phyloP scores from a whole-genome alignment of 2,797 vertebrate genomes.

The Margarornis squamiger region DNA sequence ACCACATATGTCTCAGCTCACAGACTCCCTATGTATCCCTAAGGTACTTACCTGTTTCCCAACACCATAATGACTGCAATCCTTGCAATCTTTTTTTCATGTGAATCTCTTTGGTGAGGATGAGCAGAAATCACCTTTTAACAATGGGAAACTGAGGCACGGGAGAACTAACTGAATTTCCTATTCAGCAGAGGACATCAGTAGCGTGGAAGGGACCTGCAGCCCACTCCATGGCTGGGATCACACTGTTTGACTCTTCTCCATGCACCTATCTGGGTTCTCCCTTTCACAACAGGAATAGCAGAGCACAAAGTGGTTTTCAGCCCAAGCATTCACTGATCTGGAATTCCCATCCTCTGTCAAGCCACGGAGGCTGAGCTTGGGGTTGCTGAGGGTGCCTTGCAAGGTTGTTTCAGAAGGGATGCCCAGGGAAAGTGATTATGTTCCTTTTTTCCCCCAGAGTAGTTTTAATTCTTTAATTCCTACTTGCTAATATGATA shows the following conservation, averaged over 20 bases:
- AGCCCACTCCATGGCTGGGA: background rate
- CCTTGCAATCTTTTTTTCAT: background rate
- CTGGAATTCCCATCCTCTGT: background rate
- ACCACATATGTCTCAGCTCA: background rate
- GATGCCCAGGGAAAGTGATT: background rate
- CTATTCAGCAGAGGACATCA: background rate
- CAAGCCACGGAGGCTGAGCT: background rate
- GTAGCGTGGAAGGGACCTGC: background rate
- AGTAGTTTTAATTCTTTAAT: constrained; percentile 45
- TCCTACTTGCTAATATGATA: constrained; percentile 35
- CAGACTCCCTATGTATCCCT: background rate
- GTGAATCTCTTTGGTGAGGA: background rate
- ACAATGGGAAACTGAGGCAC: background rate
- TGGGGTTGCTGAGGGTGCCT: background rate
- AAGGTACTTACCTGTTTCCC: constrained; percentile 14
- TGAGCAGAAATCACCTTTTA: background rate
- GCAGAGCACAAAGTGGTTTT: background rate
- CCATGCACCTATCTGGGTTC: background rate
- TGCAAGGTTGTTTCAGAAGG: background rate
- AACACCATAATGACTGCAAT: background rate
- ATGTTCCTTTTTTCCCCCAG: background rate
- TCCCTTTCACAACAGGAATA: background rate
- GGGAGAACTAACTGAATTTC: background rate
- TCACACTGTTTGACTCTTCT: background rate
- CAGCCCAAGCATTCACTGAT: background rate